Evolutionary conservation across 2,888 invertebrate genomes (phyloP).

Genomic region (Leptarthrus brevirostris): DNA sequence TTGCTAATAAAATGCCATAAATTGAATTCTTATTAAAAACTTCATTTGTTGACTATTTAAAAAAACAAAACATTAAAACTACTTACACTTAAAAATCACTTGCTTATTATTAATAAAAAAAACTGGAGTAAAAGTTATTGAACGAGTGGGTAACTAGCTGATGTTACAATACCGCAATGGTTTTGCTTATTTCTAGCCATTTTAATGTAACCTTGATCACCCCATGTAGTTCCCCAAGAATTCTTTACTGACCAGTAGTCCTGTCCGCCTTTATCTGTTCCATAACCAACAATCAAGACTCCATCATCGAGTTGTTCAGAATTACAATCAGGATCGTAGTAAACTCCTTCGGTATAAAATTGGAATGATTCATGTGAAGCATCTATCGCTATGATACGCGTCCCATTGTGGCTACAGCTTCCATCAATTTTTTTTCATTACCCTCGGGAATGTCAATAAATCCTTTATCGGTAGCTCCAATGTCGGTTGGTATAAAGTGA

Average conservation of each 20-base stretch:
- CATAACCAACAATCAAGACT: slow-evolving; percentile 66
- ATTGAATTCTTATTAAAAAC: not conserved
- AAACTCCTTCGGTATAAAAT: slow-evolving; percentile 84
- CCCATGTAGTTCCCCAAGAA: slow-evolving; percentile 80
- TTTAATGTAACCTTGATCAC: slow-evolving; percentile 85
- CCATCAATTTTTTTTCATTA: slow-evolving; percentile 76
- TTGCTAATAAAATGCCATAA: not conserved
- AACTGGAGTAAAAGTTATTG: slow-evolving; percentile 64
- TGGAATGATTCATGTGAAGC: slow-evolving; percentile 88
- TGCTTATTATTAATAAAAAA: not conserved
- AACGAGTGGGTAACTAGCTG: slow-evolving; percentile 87
- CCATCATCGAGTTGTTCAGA: slow-evolving; percentile 83
- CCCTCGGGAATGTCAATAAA: slow-evolving; percentile 81
- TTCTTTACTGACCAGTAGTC: slow-evolving; percentile 81
- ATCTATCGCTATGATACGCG: slow-evolving; percentile 91
- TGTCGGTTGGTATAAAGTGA: slow-evolving; percentile 72
- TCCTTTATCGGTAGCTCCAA: slow-evolving; percentile 85
- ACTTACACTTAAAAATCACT: slow-evolving; percentile 2
- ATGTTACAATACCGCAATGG: slow-evolving; percentile 86
- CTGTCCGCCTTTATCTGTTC: slow-evolving; percentile 64
- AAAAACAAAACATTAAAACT: not conserved
- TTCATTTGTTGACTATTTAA: not conserved
- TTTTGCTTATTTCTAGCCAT: slow-evolving; percentile 88
- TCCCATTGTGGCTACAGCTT: slow-evolving; percentile 85
- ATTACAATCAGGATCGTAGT: slow-evolving; percentile 83